Evolutionary conservation across 92 coral and sea anemone genomes (phyloP), one percentile per base, ranked within the genome.

Genomic region (Actinostola sp.): DNA sequence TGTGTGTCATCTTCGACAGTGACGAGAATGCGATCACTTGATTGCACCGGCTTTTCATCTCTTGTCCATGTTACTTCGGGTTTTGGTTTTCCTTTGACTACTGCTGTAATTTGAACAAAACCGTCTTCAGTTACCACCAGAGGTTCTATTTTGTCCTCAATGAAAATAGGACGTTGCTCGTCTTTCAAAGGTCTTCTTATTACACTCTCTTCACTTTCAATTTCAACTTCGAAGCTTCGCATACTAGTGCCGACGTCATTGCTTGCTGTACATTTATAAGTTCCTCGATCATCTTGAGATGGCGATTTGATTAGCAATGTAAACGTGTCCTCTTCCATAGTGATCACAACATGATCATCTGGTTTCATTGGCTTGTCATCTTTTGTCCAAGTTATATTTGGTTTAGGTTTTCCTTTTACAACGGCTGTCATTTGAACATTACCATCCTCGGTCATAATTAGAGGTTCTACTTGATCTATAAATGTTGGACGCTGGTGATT

Each of bases 121-220:
- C 96, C 98, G 43, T 85, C 84, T 20, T 89, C 92, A 12, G 97
- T 86, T 32, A 92, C 76, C 64, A 83, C 83, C 59, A 92, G 77
- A 4, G 89, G 89, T 25, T 48, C 75, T 8, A 61, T 44, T 23
- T 74, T 41, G 25, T 74, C 80, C 20, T 74, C 80, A 11, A 74
- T 27, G 53, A 74, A 74, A 5, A 45, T 46, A 0, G 71, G 80
- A 13, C 63, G 64, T 34, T 36, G 25, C 15, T 74, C 63, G 16
- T 49, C 72, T 15, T 30, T 67, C 21, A 45, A 54, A 26, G 87
- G 87, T 28, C 75, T 73, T 21, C 46, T 33, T 25, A 23, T 74
- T n/a, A 52, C 38, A 30, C 2, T n/a, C 1, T 23, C 46, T 52
- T 46, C 67, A 46, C 88, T 87, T 83, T 92, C 85, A 67, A 89